Base-by-base conservation (phyloP, 2,113 vertebrate species). In the Misgurnus mizolepis region DNA sequence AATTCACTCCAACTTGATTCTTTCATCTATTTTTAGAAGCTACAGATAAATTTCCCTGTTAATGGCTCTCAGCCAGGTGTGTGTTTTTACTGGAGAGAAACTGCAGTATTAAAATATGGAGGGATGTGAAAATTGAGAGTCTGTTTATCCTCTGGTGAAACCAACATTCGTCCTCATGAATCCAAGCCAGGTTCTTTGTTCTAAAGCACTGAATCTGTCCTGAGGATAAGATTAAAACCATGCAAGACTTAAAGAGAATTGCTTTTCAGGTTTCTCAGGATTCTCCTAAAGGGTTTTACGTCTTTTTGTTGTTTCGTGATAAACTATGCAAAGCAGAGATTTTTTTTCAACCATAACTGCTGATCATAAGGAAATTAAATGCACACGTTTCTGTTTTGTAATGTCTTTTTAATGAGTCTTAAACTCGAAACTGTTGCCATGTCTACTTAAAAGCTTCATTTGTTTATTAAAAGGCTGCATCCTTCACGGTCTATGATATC, bases 201-300 rank as follows among this genome's bases (percentile, higher is more conserved):
- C 87, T 65, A 80, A 88, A 86, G 88, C 75, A 84, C 85, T 76
- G 86, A 87, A 87, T 74, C 71, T 79, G 83, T 84, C 82, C 87
- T 39, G 71, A 82, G 89, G 87, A 88, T 85, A 83, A 84, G 85
- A 89, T 90, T 90, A 90, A 80, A 49, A 73, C 53, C 72, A 64
- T 60, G 40, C 78, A 82, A 73, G 75, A 61, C 69, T 47, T 81
- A 81, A 81, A 87, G 82, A 85, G 18, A 73, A 40, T 17, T 6
- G 17, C 17, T 72, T 50, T 34, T 40, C 39, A 27, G 15, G 5
- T 71, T 82, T 77, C 80, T 86, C 81, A 53, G 80, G 81, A 84
- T 84, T 62, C 83, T 66, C 56, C 60, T 79, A 80, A 78, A 75
- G 68, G 17, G 11, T 53, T 17, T 53, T 4, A 53, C 17, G 2